Conservation (phyloP, 1,140 invertebrate species). For the Leptinotarsa texana region DNA sequence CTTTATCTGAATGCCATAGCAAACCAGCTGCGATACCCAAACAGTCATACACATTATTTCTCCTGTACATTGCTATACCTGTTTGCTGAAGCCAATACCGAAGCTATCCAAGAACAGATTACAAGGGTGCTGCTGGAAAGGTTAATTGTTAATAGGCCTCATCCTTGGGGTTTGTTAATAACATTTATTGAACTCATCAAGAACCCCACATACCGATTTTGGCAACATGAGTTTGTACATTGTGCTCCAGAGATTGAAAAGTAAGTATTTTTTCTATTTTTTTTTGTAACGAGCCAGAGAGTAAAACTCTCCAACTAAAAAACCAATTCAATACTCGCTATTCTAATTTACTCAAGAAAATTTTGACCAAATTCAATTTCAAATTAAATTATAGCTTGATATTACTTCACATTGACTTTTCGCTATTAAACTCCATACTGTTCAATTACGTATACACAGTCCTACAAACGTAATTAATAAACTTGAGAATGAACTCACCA, state of each 20-base stretch:
- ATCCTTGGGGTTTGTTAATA: constrained; percentile 98
- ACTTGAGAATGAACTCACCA: neutral
- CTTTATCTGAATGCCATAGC: constrained; percentile 97
- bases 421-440: no score
- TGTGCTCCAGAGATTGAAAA: constrained; percentile 99
- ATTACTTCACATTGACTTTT: no score
- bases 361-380: no score
- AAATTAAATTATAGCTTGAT: no score
- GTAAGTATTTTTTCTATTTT: constrained; percentile 61
- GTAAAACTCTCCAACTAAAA: no score
- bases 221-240: constrained; percentile 98
- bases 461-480: neutral
- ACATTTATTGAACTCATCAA: constrained; percentile 99
- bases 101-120: constrained; percentile 90
- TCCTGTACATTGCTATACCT: constrained; percentile 95
- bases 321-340: no score
- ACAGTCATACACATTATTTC: constrained; percentile 99
- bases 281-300: neutral
- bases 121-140: constrained; percentile 94
- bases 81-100: constrained; percentile 97
- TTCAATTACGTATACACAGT: no score
- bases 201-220: constrained; percentile 98
- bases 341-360: no score
- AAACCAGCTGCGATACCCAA: constrained; percentile 97
- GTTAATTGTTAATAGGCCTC: constrained; percentile 96